These are phyloP conservation scores for Dicaeum eximium DNA, from an alignment of 2,113 vertebrate species.

Conservation along the genomic window DNA sequence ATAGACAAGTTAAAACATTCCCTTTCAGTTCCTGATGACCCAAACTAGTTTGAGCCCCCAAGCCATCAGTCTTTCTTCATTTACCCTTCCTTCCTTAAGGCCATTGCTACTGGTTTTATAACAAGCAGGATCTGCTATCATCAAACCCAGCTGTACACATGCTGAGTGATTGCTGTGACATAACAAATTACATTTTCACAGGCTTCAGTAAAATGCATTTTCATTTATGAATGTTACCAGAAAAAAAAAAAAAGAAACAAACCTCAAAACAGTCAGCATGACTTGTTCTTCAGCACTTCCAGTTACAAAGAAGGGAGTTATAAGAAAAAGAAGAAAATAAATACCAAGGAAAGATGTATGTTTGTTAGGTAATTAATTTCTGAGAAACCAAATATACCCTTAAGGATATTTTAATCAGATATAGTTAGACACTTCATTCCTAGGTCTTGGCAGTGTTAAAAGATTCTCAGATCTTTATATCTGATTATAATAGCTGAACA, in stretches of 20 bases:
- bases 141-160: not conserved
- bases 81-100: not conserved
- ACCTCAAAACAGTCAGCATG: not conserved
- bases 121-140: not conserved
- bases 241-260: not conserved
- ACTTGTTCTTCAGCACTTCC: not conserved
- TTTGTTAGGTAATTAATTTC: not conserved
- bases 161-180: conserved; percentile 13
- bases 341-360: not conserved
- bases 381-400: not conserved
- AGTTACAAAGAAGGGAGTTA: not conserved
- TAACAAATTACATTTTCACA: conserved; percentile 11
- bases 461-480: not conserved
- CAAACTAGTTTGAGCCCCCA: not conserved
- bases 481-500: not conserved
- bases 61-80: not conserved
- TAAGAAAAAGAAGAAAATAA: not conserved
- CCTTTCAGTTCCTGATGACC: not conserved
- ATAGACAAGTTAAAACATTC: not conserved
- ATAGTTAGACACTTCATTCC: not conserved
- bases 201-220: conserved; percentile 20
- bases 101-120: not conserved
- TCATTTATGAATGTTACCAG: not conserved
- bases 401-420: not conserved
- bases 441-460: not conserved